These are phyloP conservation scores for Micropterix aruncella DNA, from an alignment of 2,888 invertebrate genomes.

Conservation along the genomic window DNA sequence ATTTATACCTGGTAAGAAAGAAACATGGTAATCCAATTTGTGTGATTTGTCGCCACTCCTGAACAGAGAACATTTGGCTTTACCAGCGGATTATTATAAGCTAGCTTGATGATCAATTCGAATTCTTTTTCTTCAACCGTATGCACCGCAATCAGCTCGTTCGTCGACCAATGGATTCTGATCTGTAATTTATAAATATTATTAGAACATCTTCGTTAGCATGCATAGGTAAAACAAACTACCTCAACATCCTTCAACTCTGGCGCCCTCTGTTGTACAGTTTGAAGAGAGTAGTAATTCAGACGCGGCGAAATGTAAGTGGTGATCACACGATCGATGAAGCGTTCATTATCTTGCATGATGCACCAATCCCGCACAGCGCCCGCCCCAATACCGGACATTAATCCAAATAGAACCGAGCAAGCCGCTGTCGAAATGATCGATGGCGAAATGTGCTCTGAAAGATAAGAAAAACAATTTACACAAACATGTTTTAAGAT, in stretches of 20 bases:
- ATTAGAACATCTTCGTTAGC: background rate
- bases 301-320: conserved; percentile 54
- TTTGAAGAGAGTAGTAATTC: conserved; percentile 19
- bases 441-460: conserved; percentile 12
- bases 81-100: conserved; percentile 74
- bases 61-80: conserved; percentile 56
- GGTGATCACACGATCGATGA: conserved; percentile 36
- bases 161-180: conserved; percentile 51
- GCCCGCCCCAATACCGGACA: conserved; percentile 33
- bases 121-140: conserved; percentile 69
- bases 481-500: no score
- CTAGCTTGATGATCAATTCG: conserved; percentile 64
- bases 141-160: conserved; percentile 72
- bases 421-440: conserved; percentile 50
- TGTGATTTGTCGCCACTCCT: conserved; percentile 18
- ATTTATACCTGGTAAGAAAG: conserved; percentile 66
- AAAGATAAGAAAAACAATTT: no score
- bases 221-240: background rate
- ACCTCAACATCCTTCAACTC: background rate
- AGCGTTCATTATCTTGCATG: background rate
- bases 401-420: conserved; percentile 43
- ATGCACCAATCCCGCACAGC: conserved; percentile 68
- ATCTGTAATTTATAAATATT: conserved; percentile 31
- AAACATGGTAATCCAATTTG: conserved; percentile 55
- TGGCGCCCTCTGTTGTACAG: background rate